Evolutionary conservation across 1,140 invertebrate species (phyloP).

Genomic region (Venturia canescens): DNA sequence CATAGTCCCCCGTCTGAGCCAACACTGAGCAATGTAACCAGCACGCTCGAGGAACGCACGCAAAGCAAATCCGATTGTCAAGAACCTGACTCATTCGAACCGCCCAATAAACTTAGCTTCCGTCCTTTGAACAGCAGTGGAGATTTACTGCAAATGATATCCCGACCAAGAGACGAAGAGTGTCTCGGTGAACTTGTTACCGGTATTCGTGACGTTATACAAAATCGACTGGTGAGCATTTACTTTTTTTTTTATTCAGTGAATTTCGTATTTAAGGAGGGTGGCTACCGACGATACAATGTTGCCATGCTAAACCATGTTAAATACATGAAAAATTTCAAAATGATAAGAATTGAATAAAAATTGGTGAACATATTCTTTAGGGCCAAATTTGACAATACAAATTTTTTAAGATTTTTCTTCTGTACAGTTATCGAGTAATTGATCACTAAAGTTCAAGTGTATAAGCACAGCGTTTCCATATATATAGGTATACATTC

Average conservation of each 20-base stretch:
- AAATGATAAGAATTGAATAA: no score
- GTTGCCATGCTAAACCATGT: no score
- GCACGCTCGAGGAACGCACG: slow-evolving; percentile 57
- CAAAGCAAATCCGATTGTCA: slow-evolving; percentile 59
- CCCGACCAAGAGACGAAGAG: slow-evolving; percentile 80
- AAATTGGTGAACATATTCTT: no score
- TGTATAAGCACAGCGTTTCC: no score
- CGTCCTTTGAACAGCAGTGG: slow-evolving; percentile 73
- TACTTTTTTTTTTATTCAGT: slow-evolving; percentile 19
- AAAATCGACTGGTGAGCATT: slow-evolving; percentile 76
- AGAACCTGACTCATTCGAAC: slow-evolving; percentile 68
- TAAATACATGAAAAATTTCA: no score
- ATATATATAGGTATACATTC: no score
- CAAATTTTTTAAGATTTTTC: no score
- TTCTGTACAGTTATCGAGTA: no score
- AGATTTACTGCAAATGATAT: slow-evolving; percentile 64
- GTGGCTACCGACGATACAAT: no score
- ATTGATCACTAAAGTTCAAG: no score
- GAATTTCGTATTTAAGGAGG: slow-evolving; percentile 24
- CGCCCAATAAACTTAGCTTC: slow-evolving; percentile 74
- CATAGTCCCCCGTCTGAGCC: slow-evolving; percentile 83
- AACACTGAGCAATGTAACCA: slow-evolving; percentile 53
- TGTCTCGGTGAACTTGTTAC: slow-evolving; percentile 85
- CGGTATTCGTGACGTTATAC: slow-evolving; percentile 87
- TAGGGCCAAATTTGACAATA: no score